Evolutionary conservation across 2,113 vertebrate genomes (phyloP).

Genomic region (Tachysurus fulvidraco): DNA sequence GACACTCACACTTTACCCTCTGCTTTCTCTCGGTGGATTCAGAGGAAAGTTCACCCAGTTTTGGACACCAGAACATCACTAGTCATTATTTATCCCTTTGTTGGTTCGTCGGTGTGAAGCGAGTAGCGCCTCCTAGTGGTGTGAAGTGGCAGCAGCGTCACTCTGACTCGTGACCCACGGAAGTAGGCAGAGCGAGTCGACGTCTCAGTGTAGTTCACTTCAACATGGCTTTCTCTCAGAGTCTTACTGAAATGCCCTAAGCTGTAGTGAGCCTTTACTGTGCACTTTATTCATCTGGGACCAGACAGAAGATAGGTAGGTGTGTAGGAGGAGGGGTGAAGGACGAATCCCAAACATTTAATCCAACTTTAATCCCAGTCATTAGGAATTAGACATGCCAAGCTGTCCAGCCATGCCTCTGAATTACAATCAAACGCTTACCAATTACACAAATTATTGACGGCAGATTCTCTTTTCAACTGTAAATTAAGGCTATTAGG

Average conservation of each 20-base stretch:
- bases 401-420: slow-evolving; percentile 99
- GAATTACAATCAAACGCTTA: slow-evolving; percentile 99
- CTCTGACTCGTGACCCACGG: slow-evolving; percentile 8
- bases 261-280: slow-evolving; percentile 58
- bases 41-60: background rate
- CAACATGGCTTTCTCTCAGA: background rate
- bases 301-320: slow-evolving; percentile 84
- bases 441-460: slow-evolving; percentile 99
- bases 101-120: slow-evolving; percentile 26
- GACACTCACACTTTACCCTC: background rate
- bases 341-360: slow-evolving; percentile 97
- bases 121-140: slow-evolving; percentile 76
- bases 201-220: slow-evolving; percentile 12
- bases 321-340: slow-evolving; percentile 79
- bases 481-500: slow-evolving; percentile 99
- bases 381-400: slow-evolving; percentile 99
- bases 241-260: background rate
- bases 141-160: slow-evolving; percentile 50
- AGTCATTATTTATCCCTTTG: background rate
- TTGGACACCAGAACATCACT: no score
- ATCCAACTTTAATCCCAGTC: slow-evolving; percentile 99
- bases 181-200: background rate
- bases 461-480: slow-evolving; percentile 99
- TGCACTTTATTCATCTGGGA: slow-evolving; percentile 83
- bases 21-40: background rate